Evolutionary conservation across 2,797 vertebrate species (phyloP).

Genomic region (Manis crassicaudata): DNA sequence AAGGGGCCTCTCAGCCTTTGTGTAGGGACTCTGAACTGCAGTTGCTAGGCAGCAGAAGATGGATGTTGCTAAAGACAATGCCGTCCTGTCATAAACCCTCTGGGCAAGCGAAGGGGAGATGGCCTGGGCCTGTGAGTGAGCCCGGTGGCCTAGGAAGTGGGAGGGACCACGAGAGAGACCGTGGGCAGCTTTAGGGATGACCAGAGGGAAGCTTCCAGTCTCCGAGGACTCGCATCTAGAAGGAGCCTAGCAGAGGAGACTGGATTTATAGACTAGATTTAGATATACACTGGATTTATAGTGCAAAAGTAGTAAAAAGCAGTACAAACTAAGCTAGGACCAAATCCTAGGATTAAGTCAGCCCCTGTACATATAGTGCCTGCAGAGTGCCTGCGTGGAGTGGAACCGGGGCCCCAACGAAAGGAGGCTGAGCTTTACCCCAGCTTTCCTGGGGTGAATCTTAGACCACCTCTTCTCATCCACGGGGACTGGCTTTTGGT

Average conservation of each 20-base stretch:
- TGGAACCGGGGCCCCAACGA: not conserved
- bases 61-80: conserved; percentile 74
- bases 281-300: not conserved
- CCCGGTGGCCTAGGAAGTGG: conserved; percentile 18
- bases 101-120: conserved; percentile 84
- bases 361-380: not conserved
- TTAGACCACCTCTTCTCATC: not conserved
- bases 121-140: conserved; percentile 45
- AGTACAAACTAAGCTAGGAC: not conserved
- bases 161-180: conserved; percentile 63
- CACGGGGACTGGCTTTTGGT: not conserved
- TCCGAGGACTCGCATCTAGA: not conserved
- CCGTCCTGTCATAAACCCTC: conserved; percentile 82
- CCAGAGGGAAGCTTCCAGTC: not conserved
- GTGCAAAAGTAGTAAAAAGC: not conserved
- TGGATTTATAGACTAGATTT: not conserved
- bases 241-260: not conserved
- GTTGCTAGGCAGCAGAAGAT: conserved; percentile 84
- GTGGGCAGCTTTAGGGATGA: not conserved
- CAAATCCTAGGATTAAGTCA: not conserved
- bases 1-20: conserved; percentile 75
- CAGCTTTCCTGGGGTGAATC: not conserved
- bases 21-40: conserved; percentile 74
- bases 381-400: not conserved
- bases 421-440: not conserved